These are phyloP conservation scores for Stratiomys singularior DNA, from an alignment of 2,888 invertebrate species.

Conservation along the genomic window DNA sequence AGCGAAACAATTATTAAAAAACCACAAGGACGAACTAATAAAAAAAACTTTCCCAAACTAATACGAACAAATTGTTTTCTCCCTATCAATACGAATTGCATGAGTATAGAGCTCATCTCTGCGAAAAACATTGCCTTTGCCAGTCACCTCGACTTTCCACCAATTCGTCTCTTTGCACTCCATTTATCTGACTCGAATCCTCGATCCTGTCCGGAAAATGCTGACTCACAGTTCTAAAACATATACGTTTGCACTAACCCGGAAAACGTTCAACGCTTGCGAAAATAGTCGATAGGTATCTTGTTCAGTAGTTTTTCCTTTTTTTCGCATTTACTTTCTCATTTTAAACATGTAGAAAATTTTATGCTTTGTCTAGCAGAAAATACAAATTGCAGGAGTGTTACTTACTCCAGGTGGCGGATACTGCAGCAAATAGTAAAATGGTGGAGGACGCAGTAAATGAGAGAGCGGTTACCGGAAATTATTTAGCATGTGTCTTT, in stretches of 20 bases:
- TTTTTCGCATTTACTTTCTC: slow-evolving; percentile 6
- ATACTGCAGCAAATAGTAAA: background rate
- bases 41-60: too few relatives aligned
- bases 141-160: background rate
- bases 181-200: too few relatives aligned
- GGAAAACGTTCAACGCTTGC: too few relatives aligned
- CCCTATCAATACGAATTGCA: too few relatives aligned
- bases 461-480: background rate
- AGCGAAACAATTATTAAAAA: too few relatives aligned
- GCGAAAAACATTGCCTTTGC: too few relatives aligned
- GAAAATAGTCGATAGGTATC: background rate
- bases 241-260: too few relatives aligned
- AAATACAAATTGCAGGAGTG: background rate
- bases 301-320: background rate
- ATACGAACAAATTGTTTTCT: too few relatives aligned
- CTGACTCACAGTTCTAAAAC: background rate
- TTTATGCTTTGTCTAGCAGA: slow-evolving; percentile 18
- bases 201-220: background rate
- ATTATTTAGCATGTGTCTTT: background rate
- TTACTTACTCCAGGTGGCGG: background rate
- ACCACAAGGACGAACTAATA: too few relatives aligned
- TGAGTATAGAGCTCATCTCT: too few relatives aligned
- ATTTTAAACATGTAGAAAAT: slow-evolving; percentile 13
- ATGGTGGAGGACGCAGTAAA: background rate
- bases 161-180: background rate